Conservation (phyloP, 1,140 invertebrate species). For the Drosophila leontia region DNA sequence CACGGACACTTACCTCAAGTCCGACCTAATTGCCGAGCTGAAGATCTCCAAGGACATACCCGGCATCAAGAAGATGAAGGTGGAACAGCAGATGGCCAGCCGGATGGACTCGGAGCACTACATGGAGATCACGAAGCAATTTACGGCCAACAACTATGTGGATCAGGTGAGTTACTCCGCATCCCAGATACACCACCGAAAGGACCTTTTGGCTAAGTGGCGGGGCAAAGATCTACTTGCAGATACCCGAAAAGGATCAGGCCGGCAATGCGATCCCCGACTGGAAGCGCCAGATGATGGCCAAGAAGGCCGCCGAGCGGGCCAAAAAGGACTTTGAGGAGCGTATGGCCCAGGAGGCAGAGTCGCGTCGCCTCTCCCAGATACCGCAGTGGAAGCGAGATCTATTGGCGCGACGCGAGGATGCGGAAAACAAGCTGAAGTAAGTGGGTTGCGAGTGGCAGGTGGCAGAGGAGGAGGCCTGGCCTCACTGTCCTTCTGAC, state of each 20-base stretch:
- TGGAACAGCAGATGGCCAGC: constrained; percentile 93
- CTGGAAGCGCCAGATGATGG: constrained; percentile 98
- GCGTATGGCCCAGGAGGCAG: constrained; percentile 92
- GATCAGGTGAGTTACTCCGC: constrained; percentile 89
- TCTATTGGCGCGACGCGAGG: constrained; percentile 92
- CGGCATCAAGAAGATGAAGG: constrained; percentile 95
- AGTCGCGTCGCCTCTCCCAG: constrained; percentile 92
- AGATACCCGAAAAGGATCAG: constrained; percentile 95
- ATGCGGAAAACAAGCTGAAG: constrained; percentile 90
- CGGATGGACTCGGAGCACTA: constrained; percentile 92
- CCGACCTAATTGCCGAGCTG: constrained; percentile 94
- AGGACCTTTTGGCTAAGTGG: constrained; percentile 32
- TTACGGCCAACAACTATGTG: constrained; percentile 94
- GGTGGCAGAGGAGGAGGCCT: constrained; percentile 33
- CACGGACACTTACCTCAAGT: constrained; percentile 91
- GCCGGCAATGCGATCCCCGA: constrained; percentile 95
- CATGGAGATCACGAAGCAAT: constrained; percentile 92
- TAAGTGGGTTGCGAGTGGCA: constrained; percentile 75
- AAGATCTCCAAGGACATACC: constrained; percentile 96
- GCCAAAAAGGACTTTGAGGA: constrained; percentile 96
- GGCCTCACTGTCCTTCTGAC: constrained; percentile 49
- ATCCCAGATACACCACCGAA: no score
- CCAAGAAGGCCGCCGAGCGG: constrained; percentile 95
- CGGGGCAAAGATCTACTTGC: constrained; percentile 82
- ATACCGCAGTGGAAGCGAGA: constrained; percentile 97